Conservation (phyloP, 2,888 invertebrate genomes). For the Dryobota labecula region DNA sequence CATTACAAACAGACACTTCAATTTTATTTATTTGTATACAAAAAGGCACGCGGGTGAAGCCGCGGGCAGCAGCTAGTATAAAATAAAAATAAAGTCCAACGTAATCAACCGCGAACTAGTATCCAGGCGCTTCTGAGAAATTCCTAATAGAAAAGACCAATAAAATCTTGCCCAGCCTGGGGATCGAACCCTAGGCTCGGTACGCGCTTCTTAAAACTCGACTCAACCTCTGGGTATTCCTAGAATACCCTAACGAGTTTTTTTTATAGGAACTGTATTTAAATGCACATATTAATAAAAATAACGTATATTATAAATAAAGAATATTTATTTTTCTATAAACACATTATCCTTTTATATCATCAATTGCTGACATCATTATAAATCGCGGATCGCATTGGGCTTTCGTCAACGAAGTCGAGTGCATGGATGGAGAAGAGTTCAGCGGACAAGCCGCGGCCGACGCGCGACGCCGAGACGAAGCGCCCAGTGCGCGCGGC, state of each 20-base stretch:
- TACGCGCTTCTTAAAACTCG: background rate
- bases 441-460: slow-evolving; percentile 80
- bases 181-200: background rate
- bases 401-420: slow-evolving; percentile 89
- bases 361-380: slow-evolving; percentile 81
- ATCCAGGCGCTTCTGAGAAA: background rate
- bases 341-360: slow-evolving; percentile 87
- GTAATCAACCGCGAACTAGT: background rate
- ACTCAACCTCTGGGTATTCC: background rate
- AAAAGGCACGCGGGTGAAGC: no score
- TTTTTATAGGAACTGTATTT: background rate
- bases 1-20: no score
- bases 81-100: background rate
- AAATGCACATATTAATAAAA: slow-evolving; percentile 48
- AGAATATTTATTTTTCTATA: slow-evolving; percentile 90
- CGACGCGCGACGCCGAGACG: slow-evolving; percentile 78
- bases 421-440: slow-evolving; percentile 88
- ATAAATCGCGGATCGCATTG: slow-evolving; percentile 87
- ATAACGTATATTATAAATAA: slow-evolving; percentile 84
- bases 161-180: slow-evolving; percentile 1
- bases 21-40: no score
- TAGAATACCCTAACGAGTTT: background rate
- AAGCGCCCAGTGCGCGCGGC: slow-evolving; percentile 85
- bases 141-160: background rate
- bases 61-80: no score